Evolutionary conservation across 2,888 invertebrate genomes (phyloP).

Genomic region (Ophion ellenae): DNA sequence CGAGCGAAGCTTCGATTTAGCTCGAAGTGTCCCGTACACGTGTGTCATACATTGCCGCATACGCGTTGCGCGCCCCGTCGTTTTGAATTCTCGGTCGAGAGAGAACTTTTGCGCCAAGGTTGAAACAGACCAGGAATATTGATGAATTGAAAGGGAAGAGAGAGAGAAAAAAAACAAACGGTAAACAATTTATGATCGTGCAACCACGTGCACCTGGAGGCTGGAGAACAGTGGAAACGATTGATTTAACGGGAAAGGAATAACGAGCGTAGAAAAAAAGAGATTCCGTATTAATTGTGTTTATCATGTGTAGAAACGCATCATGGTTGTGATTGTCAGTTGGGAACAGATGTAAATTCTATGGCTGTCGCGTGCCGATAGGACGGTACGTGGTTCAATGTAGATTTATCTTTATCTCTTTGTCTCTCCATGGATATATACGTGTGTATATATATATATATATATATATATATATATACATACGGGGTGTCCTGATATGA

Average conservation of each 20-base stretch:
- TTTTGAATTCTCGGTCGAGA: neutral
- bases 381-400: conserved; percentile 26
- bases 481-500: too few species aligned
- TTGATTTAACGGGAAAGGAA: conserved; percentile 17
- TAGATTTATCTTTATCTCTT: neutral
- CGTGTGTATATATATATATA: neutral
- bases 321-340: conserved; percentile 3
- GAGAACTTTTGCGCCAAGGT: conserved; percentile 53
- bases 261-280: conserved; percentile 29
- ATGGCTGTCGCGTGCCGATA: conserved; percentile 54
- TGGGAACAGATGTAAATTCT: conserved; percentile 34
- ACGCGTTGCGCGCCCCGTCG: conserved; percentile 31
- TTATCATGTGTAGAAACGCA: conserved; percentile 1
- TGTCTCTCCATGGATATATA: neutral
- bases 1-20: neutral
- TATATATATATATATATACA: too few species aligned
- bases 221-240: conserved; percentile 9
- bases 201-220: conserved; percentile 44
- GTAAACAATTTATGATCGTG: conserved; percentile 53
- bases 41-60: conserved; percentile 19
- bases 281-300: conserved; percentile 40
- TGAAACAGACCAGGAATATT: conserved; percentile 7
- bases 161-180: conserved; percentile 14
- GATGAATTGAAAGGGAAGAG: neutral
- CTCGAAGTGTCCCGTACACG: conserved; percentile 18